phyloP scores from a whole-genome alignment of 53 echinoderm and acorn worm species.

The Henricia sp. region DNA sequence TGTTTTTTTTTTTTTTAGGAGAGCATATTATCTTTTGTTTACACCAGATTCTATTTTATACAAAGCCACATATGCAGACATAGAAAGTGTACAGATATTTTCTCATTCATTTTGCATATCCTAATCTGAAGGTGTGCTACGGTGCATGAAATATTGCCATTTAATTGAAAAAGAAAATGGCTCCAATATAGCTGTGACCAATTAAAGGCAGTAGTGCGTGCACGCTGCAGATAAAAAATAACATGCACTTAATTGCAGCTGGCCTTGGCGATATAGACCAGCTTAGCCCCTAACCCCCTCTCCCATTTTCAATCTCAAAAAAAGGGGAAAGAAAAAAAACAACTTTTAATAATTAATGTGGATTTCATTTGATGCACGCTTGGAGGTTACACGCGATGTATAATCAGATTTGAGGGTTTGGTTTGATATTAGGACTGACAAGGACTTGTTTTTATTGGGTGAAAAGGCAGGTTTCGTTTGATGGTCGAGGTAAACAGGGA shows the following conservation, averaged over 20 bases:
- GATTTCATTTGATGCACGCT: not conserved
- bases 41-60: too few species aligned
- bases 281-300: too few species aligned
- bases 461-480: not conserved
- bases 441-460: constrained; percentile 3
- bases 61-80: too few species aligned
- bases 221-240: not conserved
- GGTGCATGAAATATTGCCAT: not conserved
- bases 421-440: not conserved
- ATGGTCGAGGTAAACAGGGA: not conserved
- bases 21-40: too few species aligned
- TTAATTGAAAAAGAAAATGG: not conserved
- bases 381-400: not conserved
- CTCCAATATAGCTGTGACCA: not conserved
- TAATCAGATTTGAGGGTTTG: not conserved
- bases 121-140: too few species aligned
- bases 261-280: not conserved
- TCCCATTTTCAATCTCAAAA: too few species aligned
- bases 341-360: constrained; percentile 2
- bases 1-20: too few species aligned
- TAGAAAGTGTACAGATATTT: too few species aligned
- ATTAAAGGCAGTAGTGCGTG: not conserved
- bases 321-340: too few species aligned
- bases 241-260: not conserved
- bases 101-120: too few species aligned